These are phyloP conservation scores for Mactromeris polynyma DNA, from an alignment of 2,888 invertebrate species.

Conservation along the genomic window DNA sequence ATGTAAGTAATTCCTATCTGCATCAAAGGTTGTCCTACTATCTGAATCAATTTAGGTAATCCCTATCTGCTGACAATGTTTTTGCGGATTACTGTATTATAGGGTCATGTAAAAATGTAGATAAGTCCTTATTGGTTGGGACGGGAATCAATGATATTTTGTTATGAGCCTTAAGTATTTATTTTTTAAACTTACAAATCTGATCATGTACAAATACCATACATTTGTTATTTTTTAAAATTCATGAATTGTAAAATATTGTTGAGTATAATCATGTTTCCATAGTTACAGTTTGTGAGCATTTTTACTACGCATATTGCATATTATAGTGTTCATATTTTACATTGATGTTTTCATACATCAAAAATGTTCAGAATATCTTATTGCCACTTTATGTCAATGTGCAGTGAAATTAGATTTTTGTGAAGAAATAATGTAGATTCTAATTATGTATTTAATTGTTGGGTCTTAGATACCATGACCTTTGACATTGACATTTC, in stretches of 20 bases:
- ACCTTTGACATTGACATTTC: neutral
- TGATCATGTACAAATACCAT: neutral
- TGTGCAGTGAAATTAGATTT: neutral
- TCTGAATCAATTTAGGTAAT: no score
- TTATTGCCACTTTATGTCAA: neutral
- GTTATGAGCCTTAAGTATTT: neutral
- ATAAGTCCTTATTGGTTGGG: no score
- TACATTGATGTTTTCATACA: neutral
- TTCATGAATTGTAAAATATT: neutral
- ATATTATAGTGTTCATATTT: neutral
- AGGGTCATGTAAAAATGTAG: no score
- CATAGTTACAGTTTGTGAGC: neutral
- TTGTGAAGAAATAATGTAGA: neutral
- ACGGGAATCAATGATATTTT: no score
- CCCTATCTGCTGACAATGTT: no score
- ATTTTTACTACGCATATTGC: constrained; percentile 6
- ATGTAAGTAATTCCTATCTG: no score
- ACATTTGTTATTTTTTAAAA: neutral
- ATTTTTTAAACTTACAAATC: neutral
- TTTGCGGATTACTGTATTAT: no score
- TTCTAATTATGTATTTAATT: neutral
- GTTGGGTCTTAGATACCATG: neutral
- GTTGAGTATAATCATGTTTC: neutral
- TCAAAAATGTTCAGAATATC: neutral
- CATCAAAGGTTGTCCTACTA: no score